Evolutionary conservation across 2,888 invertebrate species (phyloP).

Genomic region (Lasioglossum morio): DNA sequence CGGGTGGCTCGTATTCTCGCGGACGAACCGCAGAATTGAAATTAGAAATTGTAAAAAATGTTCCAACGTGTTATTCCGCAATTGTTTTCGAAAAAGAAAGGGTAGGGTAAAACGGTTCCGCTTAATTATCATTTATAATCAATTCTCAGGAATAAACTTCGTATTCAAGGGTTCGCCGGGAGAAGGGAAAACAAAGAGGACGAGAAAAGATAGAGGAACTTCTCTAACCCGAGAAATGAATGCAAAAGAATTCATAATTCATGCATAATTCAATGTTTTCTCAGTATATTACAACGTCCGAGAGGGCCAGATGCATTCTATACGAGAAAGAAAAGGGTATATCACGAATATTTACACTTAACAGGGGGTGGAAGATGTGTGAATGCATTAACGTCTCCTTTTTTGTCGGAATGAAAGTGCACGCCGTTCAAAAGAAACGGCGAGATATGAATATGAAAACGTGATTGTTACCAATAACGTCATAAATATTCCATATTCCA

Average conservation of each 20-base stretch:
- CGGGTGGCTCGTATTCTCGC: slow-evolving; percentile 56
- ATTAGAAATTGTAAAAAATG: neutral
- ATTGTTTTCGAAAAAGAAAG: neutral
- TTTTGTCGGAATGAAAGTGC: neutral
- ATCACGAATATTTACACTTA: slow-evolving; percentile 12
- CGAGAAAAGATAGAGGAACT: neutral
- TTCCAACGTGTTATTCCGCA: no score
- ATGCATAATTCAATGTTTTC: slow-evolving; percentile 15
- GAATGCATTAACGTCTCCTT: neutral
- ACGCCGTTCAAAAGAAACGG: neutral
- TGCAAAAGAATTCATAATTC: slow-evolving; percentile 5
- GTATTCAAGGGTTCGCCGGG: neutral
- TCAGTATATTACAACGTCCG: neutral
- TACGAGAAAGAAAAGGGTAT: neutral
- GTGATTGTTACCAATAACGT: neutral
- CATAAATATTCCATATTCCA: neutral
- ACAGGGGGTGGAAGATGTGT: neutral
- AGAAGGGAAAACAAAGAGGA: neutral
- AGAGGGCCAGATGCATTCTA: neutral
- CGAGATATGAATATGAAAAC: neutral
- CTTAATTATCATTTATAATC: slow-evolving; percentile 8
- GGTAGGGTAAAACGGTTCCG: no score
- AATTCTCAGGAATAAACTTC: neutral
- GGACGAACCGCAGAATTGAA: no score
- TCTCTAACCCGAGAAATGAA: neutral